Base-by-base conservation (phyloP, 2,113 vertebrate genomes). In the Trinectes maculatus region DNA sequence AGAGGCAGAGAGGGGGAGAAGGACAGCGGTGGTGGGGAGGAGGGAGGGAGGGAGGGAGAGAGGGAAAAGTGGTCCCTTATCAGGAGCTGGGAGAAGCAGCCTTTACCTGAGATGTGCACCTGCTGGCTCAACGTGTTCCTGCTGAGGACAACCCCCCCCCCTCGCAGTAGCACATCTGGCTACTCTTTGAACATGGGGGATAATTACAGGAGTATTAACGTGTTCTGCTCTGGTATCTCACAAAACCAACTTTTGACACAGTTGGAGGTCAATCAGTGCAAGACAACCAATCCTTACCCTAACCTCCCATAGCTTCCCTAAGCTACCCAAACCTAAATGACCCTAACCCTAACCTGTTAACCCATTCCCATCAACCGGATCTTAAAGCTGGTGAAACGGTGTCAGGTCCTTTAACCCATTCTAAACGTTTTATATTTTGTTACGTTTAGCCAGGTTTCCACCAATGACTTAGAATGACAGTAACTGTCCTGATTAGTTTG, bases 31-130 rank as follows among this genome's bases (percentile, higher is more conserved):
- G 8, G 15, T 2, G 24, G 21, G 29, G 48, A 16, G 19, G 46
- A 15, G 12, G n/a, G n/a, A n/a, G n/a, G n/a, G n/a, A n/a, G n/a
- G n/a, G n/a, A n/a, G n/a, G 5, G 10, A 22, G 18, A 15, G 33
- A 13, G 25, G 53, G 48, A 42, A 62, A 59, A 65, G 46, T 54
- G 53, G 31, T 56, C 49, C 11, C 36, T 75, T 75, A 81, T 78
- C 80, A 68, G 63, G 43, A 46, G 62, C 19, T 42, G 34, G 53
- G 36, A 69, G 77, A 54, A 54, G 73, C 62, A 80, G 79, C 59
- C 63, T 79, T 72, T 77, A 88, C 82, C 78, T 84, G 86, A 67
- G 59, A 71, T 5, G 2, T 76, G 71, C 89, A 90, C 87, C 84
- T 89, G 85, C 82, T 74, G 79, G 77, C 56, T 72, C 75, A 66